phyloP scores from a whole-genome alignment of 2,797 vertebrate species.

The Gallinago nigripennis region DNA sequence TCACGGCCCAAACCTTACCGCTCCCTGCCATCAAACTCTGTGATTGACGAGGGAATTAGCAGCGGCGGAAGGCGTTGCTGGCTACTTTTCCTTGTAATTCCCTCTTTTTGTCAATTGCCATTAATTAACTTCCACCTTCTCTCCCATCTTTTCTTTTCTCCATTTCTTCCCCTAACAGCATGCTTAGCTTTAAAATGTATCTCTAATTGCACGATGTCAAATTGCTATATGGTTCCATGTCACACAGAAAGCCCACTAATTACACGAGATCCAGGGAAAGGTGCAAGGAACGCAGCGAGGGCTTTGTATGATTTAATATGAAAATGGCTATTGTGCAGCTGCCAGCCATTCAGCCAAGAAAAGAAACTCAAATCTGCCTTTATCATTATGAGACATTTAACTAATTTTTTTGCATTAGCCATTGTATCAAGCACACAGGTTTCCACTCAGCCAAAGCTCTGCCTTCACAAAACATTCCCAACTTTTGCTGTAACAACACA shows the following conservation, averaged over 20 bases:
- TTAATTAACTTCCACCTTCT: conserved; percentile 50
- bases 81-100: background rate
- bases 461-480: background rate
- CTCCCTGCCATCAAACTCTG: background rate
- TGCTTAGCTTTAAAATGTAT: background rate
- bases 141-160: background rate
- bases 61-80: background rate
- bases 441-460: background rate
- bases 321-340: conserved; percentile 26
- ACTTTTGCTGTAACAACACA: background rate
- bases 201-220: conserved; percentile 10
- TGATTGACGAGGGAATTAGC: background rate
- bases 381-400: background rate
- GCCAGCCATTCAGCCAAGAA: background rate
- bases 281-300: background rate
- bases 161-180: background rate
- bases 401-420: background rate
- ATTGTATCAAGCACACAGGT: background rate
- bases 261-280: background rate
- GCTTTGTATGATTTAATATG: background rate
- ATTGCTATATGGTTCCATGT: background rate
- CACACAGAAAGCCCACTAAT: background rate
- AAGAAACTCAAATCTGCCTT: background rate
- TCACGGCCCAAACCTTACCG: background rate
- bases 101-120: background rate